Base-by-base conservation (phyloP, 2,797 vertebrate species). In the Tragelaphus oryx region DNA sequence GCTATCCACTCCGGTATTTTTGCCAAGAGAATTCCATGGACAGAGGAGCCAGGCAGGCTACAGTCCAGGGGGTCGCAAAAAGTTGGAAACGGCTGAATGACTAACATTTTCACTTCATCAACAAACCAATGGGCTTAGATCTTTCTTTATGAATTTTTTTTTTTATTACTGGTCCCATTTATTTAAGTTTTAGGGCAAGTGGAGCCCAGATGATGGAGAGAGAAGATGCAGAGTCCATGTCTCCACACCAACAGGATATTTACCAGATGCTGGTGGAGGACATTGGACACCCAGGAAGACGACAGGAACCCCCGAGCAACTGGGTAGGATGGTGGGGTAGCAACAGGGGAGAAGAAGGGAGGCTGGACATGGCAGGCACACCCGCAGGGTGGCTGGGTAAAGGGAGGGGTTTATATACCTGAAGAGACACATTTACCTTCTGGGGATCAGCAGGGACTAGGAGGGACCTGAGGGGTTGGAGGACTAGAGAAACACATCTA, bases 361-460 rank as follows among this genome's bases (percentile, higher is more conserved):
- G n/a, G 62, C 62, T 37, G 62, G 18, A 11, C 5, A 0, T 11
- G 65, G 33, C 62, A 68, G 65, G 18, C 9, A 37, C 9, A 37
- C 33, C 0, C 0, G 0, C 0, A 1, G n/a, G n/a, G 62, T 0
- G 0, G 62, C n/a, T 11, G 62, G 33, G 18, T 22, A 6, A 37
- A 37, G 8, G 33, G 65, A 68, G 9, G 18, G 65, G 9, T 68
- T 37, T 22, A 22, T 9, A 68, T 2, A 11, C 65, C 65, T 22
- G 33, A 37, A 68, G 18, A 37, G 65, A 68, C 65, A 68, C 65
- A 68, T 6, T 22, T 6, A 37, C 18, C 33, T 68, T 37, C 33
- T 0, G 0, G 14, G 65, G 65, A 5, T 20, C 65, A 68, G 3
- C 33, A 37, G 65, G 65, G 65, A 68, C 4, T 37, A 68, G 33